Evolutionary conservation across 2,888 invertebrate species (phyloP).

Genomic region (Unio pictorum): DNA sequence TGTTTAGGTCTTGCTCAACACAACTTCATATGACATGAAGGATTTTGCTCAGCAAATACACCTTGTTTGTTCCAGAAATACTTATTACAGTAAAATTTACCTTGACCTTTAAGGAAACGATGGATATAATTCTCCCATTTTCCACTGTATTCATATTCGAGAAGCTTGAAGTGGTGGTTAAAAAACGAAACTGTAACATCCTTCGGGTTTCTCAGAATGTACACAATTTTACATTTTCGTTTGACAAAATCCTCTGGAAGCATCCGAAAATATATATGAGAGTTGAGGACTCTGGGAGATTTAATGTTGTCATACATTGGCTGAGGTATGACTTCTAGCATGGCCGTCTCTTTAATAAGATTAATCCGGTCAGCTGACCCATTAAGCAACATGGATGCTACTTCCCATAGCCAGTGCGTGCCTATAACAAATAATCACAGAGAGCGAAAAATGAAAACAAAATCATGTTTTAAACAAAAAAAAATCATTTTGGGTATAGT

Average conservation of each 20-base stretch:
- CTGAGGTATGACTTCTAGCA: constrained; percentile 41
- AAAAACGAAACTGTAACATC: constrained; percentile 49
- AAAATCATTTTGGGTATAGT: no score
- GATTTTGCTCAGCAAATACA: not conserved
- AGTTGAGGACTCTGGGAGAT: constrained; percentile 45
- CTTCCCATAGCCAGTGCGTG: constrained; percentile 55
- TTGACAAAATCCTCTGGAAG: constrained; percentile 40
- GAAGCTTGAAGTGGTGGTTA: constrained; percentile 46
- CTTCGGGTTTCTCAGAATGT: constrained; percentile 48
- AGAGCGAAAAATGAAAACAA: no score
- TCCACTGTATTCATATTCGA: constrained; percentile 41
- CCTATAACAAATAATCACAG: constrained; percentile 18
- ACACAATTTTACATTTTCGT: constrained; percentile 42
- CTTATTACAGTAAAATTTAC: constrained; percentile 14
- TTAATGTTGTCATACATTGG: constrained; percentile 26
- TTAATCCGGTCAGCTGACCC: constrained; percentile 39
- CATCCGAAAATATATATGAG: constrained; percentile 39
- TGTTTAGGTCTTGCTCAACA: no score
- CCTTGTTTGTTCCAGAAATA: not conserved
- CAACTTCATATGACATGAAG: not conserved
- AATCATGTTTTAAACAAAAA: no score
- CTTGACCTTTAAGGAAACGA: constrained; percentile 37
- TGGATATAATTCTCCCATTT: constrained; percentile 37
- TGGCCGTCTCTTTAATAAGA: constrained; percentile 44
- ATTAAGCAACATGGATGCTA: constrained; percentile 42